Evolutionary conservation across 2,888 invertebrate genomes (phyloP), one percentile per base, ranked within the genome.

Genomic region (Sipha maydis): DNA sequence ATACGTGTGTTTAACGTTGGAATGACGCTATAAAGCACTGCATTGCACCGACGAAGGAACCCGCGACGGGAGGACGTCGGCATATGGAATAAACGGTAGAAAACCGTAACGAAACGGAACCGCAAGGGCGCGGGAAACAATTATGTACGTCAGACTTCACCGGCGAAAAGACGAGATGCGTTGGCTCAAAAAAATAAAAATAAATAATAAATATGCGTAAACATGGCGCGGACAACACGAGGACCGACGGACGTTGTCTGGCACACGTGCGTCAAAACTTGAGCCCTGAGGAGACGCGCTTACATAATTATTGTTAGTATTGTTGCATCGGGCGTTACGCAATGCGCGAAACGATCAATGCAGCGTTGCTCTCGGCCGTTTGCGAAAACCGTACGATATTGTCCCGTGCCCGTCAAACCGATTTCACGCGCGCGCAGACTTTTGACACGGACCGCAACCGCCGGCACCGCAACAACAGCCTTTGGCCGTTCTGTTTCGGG

Each of bases 341-440:
- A 73, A 73, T 21, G n/a, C 86, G 79, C 78, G 78, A 78, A 85
- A 31, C 41, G n/a, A 54, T 31, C 34, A 78, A n/a, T 11, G 69
- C 14, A 28, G 69, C 11, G 9, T 9, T 14, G 48, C 77, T 71
- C 77, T 31, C 38, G 88, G 56, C 75, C 41, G 19, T 73, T 73
- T 80, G 80, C 31, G 48, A 48, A n/a, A 48, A 14, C 48, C 48
- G 48, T 48, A 14, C 14, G 21, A 9, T 9, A 25, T 25, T 61
- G 61, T 61, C 61, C 61, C 34, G 34, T 61, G 25, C 75, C 61
- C 61, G 88, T 88, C 88, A 82, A 48, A 82, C 80, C 56, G 88
- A 88, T 88, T 88, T 88, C 79, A 88, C 88, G 88, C 79, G 34
- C 71, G 21, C 31, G 38, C 61, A 21, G 73, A 88, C 61, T 75